A percentile compares a stretch with the other conserved stretches of the same genome.
Conservation (phyloP, 2,888 invertebrate species). For the Argyresthia goedartella region DNA sequence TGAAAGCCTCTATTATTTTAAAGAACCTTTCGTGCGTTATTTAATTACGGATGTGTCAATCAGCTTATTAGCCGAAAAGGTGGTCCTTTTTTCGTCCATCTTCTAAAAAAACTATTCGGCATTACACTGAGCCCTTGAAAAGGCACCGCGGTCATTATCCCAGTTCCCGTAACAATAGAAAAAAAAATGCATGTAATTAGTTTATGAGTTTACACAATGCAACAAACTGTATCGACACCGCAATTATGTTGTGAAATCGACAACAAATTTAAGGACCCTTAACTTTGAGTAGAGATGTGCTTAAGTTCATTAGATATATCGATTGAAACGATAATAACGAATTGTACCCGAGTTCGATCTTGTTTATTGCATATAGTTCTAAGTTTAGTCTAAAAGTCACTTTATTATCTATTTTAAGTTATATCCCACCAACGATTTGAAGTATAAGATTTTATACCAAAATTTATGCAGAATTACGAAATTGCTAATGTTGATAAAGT, state of each 20-base stretch:
- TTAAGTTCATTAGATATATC: not conserved
- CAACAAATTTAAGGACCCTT: slow-evolving; percentile 46
- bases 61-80: slow-evolving; percentile 50
- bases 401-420: no score
- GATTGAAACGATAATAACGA: not conserved
- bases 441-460: no score
- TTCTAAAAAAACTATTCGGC: slow-evolving; percentile 24
- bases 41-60: slow-evolving; percentile 57
- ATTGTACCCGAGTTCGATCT: not conserved
- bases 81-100: slow-evolving; percentile 24
- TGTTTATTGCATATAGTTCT: not conserved
- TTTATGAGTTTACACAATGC: slow-evolving; percentile 63
- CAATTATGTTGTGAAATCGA: slow-evolving; percentile 54
- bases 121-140: slow-evolving; percentile 22
- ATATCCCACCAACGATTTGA: no score
- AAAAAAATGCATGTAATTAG: slow-evolving; percentile 43
- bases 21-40: slow-evolving; percentile 9
- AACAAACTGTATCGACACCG: slow-evolving; percentile 37
- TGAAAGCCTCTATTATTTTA: not conserved
- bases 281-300: slow-evolving; percentile 18
- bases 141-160: slow-evolving; percentile 45
- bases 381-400: no score
- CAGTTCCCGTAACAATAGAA: slow-evolving; percentile 22
- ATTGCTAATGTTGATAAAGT: no score
- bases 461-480: no score